Percentiles rank a stretch among this genome's conserved stretches.
phyloP scores from a whole-genome alignment of 2,113 vertebrate genomes.

The Elephantulus edwardii region DNA sequence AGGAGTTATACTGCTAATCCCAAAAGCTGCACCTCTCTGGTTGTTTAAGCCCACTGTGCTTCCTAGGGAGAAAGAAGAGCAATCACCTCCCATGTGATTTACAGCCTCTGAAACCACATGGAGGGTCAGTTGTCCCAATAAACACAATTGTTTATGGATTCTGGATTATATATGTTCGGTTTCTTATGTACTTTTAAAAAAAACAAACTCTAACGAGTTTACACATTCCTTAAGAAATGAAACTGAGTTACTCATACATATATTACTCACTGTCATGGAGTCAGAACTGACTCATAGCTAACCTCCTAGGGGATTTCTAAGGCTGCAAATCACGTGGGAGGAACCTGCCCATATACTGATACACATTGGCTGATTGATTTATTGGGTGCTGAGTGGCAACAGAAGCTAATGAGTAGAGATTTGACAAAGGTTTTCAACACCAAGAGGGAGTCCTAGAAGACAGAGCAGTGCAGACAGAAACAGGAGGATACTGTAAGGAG shows the following conservation, averaged over 20 bases:
- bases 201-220: background rate
- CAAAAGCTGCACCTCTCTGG: too few relatives aligned
- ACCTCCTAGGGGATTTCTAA: too few relatives aligned
- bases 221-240: background rate
- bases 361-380: background rate
- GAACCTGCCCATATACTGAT: too few relatives aligned
- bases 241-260: background rate
- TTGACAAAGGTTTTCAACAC: background rate
- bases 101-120: too few relatives aligned
- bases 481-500: background rate
- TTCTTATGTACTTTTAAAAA: background rate
- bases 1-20: too few relatives aligned
- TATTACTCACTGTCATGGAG: background rate
- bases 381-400: background rate
- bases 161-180: background rate
- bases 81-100: too few relatives aligned
- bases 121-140: too few relatives aligned
- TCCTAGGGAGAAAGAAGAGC: too few relatives aligned
- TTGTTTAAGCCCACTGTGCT: too few relatives aligned
- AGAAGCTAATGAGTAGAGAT: background rate
- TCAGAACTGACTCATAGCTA: too few relatives aligned
- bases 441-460: background rate
- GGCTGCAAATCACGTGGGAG: too few relatives aligned
- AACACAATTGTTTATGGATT: too few relatives aligned
- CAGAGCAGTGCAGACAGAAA: background rate